Evolutionary conservation across 2,797 vertebrate genomes (phyloP).

Genomic region (Myotis daubentonii): DNA sequence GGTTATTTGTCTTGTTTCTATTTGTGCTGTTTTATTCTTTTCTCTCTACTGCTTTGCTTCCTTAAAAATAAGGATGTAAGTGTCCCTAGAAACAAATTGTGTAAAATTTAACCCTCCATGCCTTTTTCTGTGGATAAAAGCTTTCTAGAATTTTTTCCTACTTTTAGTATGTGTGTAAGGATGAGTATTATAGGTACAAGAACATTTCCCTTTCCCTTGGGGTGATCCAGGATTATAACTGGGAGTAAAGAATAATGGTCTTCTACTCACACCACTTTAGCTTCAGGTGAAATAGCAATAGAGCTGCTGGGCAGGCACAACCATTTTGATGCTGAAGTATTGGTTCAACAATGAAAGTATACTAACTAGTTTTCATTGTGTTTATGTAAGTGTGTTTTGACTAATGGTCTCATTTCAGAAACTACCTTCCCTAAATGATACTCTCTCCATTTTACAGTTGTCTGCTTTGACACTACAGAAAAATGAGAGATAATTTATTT

Average conservation of each 20-base stretch:
- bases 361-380: background rate
- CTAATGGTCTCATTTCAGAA: background rate
- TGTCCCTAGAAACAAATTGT: background rate
- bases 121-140: background rate
- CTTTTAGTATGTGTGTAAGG: background rate
- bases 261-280: background rate
- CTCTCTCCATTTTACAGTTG: background rate
- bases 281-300: background rate
- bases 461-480: background rate
- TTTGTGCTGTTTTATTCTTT: conserved; percentile 64
- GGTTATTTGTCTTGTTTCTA: conserved; percentile 68
- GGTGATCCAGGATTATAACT: background rate
- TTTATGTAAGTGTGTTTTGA: background rate
- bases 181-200: background rate
- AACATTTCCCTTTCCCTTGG: background rate
- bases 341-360: background rate
- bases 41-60: conserved; percentile 39
- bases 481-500: background rate
- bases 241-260: background rate
- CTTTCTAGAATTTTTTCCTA: background rate
- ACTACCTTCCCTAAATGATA: background rate
- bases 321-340: background rate
- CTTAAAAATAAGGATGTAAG: conserved; percentile 51
- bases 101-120: conserved; percentile 38
- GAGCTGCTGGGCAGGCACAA: background rate